phyloP scores from a whole-genome alignment of 2,113 vertebrate species.

The Microtus richardsoni region DNA sequence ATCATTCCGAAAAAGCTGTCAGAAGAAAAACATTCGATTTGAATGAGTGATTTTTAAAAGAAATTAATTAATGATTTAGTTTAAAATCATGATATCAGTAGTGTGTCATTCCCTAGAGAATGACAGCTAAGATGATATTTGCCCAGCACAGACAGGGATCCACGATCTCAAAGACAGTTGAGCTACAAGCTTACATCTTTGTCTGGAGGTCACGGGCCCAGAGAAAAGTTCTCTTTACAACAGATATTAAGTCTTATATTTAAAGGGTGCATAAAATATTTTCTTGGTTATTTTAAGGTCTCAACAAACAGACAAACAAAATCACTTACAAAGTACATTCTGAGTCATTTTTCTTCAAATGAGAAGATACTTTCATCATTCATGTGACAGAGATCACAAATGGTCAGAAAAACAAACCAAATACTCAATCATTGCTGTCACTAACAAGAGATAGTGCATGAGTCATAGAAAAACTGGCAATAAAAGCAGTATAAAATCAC shows the following conservation, averaged over 20 bases:
- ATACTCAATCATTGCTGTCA: not conserved
- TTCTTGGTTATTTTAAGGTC: not conserved
- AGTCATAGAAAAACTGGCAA: not conserved
- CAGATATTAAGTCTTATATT: not conserved
- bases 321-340: not conserved
- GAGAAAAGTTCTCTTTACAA: not conserved
- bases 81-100: no score
- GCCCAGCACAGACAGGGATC: not conserved
- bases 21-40: not conserved
- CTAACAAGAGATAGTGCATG: not conserved
- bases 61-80: not conserved
- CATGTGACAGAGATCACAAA: not conserved
- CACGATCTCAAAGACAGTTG: not conserved
- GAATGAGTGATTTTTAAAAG: not conserved
- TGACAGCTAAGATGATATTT: not conserved
- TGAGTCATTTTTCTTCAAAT: not conserved
- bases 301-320: not conserved
- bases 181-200: not conserved
- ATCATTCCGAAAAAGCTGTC: not conserved
- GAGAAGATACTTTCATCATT: not conserved
- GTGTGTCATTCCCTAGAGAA: not conserved
- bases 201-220: not conserved
- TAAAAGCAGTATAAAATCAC: not conserved
- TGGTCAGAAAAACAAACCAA: not conserved
- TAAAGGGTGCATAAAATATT: not conserved